Evolutionary conservation across 2,113 vertebrate species (phyloP), one percentile per base, ranked within the genome.

Genomic region (Empidonax alnorum): DNA sequence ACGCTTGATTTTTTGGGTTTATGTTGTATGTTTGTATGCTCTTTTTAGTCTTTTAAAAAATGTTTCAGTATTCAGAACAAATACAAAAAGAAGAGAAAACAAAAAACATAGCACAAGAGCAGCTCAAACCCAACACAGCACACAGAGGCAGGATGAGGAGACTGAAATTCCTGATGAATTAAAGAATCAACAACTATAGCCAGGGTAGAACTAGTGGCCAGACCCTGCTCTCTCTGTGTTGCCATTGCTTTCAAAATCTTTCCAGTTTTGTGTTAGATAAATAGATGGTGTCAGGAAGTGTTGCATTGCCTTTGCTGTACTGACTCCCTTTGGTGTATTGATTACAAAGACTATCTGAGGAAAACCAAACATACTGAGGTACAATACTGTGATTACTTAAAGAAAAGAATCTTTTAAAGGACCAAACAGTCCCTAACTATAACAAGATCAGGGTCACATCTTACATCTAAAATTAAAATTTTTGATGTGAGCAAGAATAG

Each of bases 1-100:
- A 95, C 98, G 97, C 97, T 98, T 98, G 93, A 96, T 96, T 93
- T 96, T 85, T 92, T 97, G 94, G 94, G 81, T 97, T 97, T 97
- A 96, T 35, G 94, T 91, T 97, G 90, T 66, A 66, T 94, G 93
- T 96, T 96, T 96, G 81, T 82, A 69, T 92, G 93, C 87, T 96
- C 72, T 93, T 97, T 96, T 83, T 84, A 86, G 55, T 88, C 58
- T 94, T 96, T 97, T 49, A 17, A 24, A 86, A 87, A 62, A 69
- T 71, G 65, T 61, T 87, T 83, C 90, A 30, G 59, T 84, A 56
- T 95, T 66, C 39, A 49, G 87, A 86, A 63, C 37, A 93, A 96
- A 96, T 74, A 47, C 27, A 76, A 39, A 5, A 92, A 35, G 44
- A 85, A 39, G 44, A 87, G 15, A 23, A 83, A 83, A 85, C 87